A percentile compares a stretch with the other conserved stretches of the same genome.
These are phyloP conservation scores for Bicyclus anynana DNA, from an alignment of 1,140 invertebrate species.

Conservation along the genomic window DNA sequence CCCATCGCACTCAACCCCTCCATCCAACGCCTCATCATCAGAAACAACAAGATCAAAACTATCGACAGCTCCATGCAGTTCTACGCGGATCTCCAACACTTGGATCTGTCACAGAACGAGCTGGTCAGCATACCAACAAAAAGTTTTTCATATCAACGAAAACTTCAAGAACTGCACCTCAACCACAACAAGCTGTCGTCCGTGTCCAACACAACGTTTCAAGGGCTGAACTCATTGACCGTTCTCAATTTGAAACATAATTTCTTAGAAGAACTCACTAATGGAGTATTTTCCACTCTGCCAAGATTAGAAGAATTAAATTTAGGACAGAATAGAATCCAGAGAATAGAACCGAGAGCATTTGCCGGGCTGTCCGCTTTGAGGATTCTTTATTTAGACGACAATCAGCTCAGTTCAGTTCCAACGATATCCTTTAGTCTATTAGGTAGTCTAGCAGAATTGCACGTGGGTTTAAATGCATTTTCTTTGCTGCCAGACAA, in stretches of 20 bases:
- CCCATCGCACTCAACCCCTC: conserved; percentile 94
- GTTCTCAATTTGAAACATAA: conserved; percentile 90
- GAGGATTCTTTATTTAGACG: conserved; percentile 88
- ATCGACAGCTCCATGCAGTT: conserved; percentile 92
- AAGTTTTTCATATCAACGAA: conserved; percentile 88
- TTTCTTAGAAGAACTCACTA: conserved; percentile 86
- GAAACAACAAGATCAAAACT: conserved; percentile 91
- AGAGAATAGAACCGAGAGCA: conserved; percentile 86
- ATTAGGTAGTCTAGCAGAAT: conserved; percentile 86
- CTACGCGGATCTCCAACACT: conserved; percentile 88
- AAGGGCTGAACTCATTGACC: conserved; percentile 85
- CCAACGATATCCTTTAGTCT: conserved; percentile 85
- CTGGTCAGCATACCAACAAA: conserved; percentile 86
- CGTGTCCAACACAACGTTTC: conserved; percentile 87
- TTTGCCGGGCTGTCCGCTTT: conserved; percentile 87
- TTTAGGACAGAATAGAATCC: conserved; percentile 91
- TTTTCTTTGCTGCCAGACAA: conserved; percentile 86
- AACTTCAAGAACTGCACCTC: conserved; percentile 88
- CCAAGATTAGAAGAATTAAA: conserved; percentile 90
- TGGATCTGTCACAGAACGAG: conserved; percentile 91
- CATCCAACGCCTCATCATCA: conserved; percentile 88
- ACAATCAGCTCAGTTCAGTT: conserved; percentile 88
- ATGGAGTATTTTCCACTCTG: conserved; percentile 85
- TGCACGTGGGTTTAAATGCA: conserved; percentile 90
- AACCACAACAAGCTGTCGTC: conserved; percentile 91